A percentile compares a stretch with the other conserved stretches of the same genome.
phyloP scores from a whole-genome alignment of 2,113 vertebrate genomes.

The Neofelis nebulosa region DNA sequence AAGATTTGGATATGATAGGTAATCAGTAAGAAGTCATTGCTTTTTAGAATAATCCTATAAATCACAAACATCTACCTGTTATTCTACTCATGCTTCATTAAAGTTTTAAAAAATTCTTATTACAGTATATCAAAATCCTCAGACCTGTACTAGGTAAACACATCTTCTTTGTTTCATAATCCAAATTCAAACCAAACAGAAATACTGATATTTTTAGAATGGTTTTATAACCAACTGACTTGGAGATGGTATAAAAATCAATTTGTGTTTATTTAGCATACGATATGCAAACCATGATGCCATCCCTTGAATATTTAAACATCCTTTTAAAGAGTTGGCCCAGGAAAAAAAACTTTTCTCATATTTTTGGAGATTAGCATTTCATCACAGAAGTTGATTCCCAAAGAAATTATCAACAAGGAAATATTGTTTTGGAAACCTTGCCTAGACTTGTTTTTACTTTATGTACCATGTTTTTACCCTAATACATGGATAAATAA shows the following conservation, averaged over 20 bases:
- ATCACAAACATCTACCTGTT: neutral
- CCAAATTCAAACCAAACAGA: slow-evolving; percentile 24
- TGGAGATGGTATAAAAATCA: slow-evolving; percentile 30
- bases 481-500: neutral
- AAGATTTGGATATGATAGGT: neutral
- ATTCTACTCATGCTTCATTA: neutral
- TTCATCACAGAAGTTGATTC: neutral
- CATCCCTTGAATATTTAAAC: neutral
- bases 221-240: slow-evolving; percentile 16
- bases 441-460: neutral
- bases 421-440: neutral
- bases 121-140: neutral
- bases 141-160: neutral
- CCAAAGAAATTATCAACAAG: neutral
- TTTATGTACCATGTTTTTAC: neutral
- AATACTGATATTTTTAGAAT: slow-evolving; percentile 51
- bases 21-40: neutral
- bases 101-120: neutral
- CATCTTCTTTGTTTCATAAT: neutral
- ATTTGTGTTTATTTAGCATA: slow-evolving; percentile 13
- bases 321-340: neutral
- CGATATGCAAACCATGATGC: neutral
- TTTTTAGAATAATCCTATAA: slow-evolving; percentile 27
- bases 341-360: neutral
- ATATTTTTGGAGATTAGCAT: neutral